These are phyloP conservation scores for Pygocentrus nattereri DNA, from an alignment of 2,797 vertebrate genomes.

Conservation along the genomic window DNA sequence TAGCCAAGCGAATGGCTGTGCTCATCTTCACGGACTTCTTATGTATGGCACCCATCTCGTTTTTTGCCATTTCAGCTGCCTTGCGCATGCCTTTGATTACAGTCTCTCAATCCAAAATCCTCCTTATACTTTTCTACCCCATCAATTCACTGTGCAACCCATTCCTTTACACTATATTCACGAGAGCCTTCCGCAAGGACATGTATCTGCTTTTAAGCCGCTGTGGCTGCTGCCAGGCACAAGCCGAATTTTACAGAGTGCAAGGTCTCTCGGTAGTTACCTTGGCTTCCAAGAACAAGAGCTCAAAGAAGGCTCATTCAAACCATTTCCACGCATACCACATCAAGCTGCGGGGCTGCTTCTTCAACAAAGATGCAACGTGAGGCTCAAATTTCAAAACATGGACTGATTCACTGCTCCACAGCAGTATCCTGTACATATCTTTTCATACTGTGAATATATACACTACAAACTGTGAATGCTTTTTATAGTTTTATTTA, in stretches of 20 bases:
- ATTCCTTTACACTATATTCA: constrained; percentile 94
- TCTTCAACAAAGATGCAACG: constrained; percentile 72
- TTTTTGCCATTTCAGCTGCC: constrained; percentile 94
- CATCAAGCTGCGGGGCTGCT: constrained; percentile 76
- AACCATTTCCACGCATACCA: constrained; percentile 71
- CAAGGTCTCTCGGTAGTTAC: constrained; percentile 78
- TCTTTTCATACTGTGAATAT: constrained; percentile 10
- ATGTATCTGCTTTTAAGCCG: constrained; percentile 84
- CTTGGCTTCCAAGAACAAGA: constrained; percentile 63
- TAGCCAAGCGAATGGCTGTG: constrained; percentile 93
- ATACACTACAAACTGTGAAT: constrained; percentile 19
- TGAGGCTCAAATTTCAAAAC: constrained; percentile 55
- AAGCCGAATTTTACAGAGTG: constrained; percentile 79
- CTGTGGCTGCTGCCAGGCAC: constrained; percentile 80
- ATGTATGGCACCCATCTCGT: constrained; percentile 95
- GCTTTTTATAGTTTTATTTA: constrained; percentile 14
- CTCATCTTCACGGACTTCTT: constrained; percentile 94
- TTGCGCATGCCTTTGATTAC: constrained; percentile 92
- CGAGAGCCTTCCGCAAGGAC: constrained; percentile 88
- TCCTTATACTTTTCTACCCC: constrained; percentile 92
- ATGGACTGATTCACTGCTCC: constrained; percentile 7
- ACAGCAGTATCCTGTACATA: constrained; percentile 45
- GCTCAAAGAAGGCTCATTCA: constrained; percentile 58
- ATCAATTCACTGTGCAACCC: constrained; percentile 96
- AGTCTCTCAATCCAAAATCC: constrained; percentile 92